Percentiles rank a stretch among this genome's conserved stretches.
phyloP scores from a whole-genome alignment of 2,888 invertebrate genomes.

The Choristoneura rosaceana region DNA sequence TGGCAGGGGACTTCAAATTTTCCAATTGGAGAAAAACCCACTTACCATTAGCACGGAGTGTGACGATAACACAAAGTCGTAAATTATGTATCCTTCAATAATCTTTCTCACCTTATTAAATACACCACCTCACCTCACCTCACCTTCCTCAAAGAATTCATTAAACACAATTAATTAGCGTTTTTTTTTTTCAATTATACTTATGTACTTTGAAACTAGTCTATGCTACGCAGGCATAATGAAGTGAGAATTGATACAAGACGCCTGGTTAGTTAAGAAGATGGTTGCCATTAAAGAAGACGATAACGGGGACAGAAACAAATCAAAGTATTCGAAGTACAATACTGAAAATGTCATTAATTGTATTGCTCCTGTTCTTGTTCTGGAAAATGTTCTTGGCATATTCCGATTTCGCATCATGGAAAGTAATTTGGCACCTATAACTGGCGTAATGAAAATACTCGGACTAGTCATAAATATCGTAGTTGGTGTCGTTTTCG shows the following conservation, averaged over 20 bases:
- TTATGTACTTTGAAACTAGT: no score
- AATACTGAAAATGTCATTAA: not conserved
- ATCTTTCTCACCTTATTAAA: no score
- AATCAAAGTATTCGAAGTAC: not conserved
- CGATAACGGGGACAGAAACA: not conserved
- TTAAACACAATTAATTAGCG: no score
- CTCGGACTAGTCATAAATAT: conserved; percentile 16
- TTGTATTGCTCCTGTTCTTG: conserved; percentile 21
- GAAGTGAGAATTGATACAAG: not conserved
- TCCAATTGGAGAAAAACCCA: no score
- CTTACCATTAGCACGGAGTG: no score
- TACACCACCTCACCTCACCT: no score
- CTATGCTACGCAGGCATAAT: no score
- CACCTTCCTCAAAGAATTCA: no score
- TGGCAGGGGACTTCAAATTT: no score
- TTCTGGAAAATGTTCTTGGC: conserved; percentile 33
- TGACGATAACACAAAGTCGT: no score
- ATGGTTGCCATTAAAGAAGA: not conserved
- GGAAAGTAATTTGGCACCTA: conserved; percentile 8
- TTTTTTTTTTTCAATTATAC: no score
- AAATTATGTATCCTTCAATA: no score
- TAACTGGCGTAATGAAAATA: conserved; percentile 26
- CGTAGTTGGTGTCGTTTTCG: not conserved
- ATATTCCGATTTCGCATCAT: conserved; percentile 38
- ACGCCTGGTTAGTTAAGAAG: not conserved